These are phyloP conservation scores for Brenthis ino DNA, from an alignment of 2,888 invertebrate genomes.

Conservation along the genomic window DNA sequence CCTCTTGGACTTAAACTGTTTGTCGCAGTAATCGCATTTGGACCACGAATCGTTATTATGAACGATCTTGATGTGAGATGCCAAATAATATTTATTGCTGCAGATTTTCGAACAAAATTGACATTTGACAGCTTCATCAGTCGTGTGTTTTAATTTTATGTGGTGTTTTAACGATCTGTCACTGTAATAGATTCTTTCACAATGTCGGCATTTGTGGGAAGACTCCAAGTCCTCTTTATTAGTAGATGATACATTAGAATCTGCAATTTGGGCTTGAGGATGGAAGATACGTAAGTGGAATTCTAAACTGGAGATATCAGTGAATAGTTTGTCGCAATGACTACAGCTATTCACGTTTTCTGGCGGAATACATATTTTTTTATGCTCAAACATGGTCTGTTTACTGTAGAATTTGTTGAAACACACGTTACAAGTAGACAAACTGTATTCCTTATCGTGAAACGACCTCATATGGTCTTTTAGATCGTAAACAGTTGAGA, in stretches of 20 bases:
- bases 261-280: slow-evolving; percentile 63
- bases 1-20: slow-evolving; percentile 66
- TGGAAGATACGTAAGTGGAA: slow-evolving; percentile 68
- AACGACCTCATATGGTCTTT: slow-evolving; percentile 61
- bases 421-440: slow-evolving; percentile 67
- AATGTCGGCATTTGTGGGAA: slow-evolving; percentile 58
- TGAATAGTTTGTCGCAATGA: slow-evolving; percentile 67
- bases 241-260: slow-evolving; percentile 58
- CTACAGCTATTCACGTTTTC: slow-evolving; percentile 57
- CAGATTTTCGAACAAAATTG: slow-evolving; percentile 60
- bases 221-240: slow-evolving; percentile 49
- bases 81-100: slow-evolving; percentile 67
- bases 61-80: slow-evolving; percentile 66
- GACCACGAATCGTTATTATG: slow-evolving; percentile 60
- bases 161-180: slow-evolving; percentile 68
- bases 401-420: slow-evolving; percentile 64
- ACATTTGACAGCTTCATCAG: slow-evolving; percentile 61
- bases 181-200: slow-evolving; percentile 62
- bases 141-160: slow-evolving; percentile 64
- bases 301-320: slow-evolving; percentile 62
- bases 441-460: slow-evolving; percentile 59
- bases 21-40: slow-evolving; percentile 69
- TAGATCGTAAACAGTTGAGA: slow-evolving; percentile 55
- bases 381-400: slow-evolving; percentile 57
- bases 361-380: slow-evolving; percentile 60